phyloP scores from a whole-genome alignment of 2,797 vertebrate genomes.

The Gallinago stenura region DNA sequence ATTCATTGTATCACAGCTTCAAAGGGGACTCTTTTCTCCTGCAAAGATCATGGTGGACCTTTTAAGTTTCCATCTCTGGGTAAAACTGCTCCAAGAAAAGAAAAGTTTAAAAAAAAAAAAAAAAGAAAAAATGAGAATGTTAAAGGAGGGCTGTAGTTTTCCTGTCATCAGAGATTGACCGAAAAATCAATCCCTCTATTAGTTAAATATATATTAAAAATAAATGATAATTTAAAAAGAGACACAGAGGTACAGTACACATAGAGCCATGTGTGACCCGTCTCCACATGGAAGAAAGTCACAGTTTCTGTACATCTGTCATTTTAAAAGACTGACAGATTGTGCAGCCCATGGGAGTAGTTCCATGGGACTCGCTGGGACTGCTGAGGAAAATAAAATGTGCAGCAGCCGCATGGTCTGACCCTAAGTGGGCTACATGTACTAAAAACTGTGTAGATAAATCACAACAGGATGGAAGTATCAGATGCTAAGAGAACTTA shows the following conservation, averaged over 20 bases:
- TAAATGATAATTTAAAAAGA: background rate
- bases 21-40: constrained; percentile 2
- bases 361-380: background rate
- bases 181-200: background rate
- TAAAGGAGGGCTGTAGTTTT: background rate
- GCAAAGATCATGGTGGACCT: background rate
- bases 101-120: background rate
- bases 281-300: background rate
- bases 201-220: background rate
- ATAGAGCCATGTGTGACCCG: background rate
- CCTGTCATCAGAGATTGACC: background rate
- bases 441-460: background rate
- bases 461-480: background rate
- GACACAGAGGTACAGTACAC: background rate
- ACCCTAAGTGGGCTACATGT: background rate
- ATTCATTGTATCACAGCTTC: constrained; percentile 2
- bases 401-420: background rate
- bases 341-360: background rate
- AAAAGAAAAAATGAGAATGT: background rate
- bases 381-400: background rate
- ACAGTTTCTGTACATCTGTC: background rate
- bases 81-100: constrained; percentile 8
- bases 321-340: background rate
- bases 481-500: background rate
- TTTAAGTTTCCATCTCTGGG: background rate